Conservation (phyloP, 2,888 invertebrate genomes). For the Chironomus riparius region DNA sequence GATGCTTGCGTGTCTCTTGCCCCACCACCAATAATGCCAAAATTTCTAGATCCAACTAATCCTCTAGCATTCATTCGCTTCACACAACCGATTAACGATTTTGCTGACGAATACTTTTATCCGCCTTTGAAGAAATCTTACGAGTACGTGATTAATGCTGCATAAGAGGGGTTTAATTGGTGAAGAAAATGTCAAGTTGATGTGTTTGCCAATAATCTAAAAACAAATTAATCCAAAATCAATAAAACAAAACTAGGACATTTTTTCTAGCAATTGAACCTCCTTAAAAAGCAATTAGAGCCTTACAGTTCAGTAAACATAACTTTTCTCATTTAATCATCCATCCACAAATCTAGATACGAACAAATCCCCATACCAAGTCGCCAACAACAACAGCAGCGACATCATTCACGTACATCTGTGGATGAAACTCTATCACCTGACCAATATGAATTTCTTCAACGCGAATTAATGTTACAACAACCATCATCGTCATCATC, state of each 20-base stretch:
- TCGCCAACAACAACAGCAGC: constrained; percentile 28
- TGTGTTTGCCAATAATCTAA: neutral
- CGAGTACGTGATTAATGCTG: constrained; percentile 32
- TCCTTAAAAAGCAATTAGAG: too few relatives aligned
- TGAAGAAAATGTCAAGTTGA: too few relatives aligned
- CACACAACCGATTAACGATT: constrained; percentile 59
- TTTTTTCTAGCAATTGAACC: too few relatives aligned
- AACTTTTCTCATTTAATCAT: neutral
- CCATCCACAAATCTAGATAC: neutral
- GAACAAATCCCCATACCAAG: constrained; percentile 14
- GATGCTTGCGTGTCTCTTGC: constrained; percentile 41
- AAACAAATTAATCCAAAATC: too few relatives aligned
- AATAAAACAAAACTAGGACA: too few relatives aligned
- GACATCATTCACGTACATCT: neutral
- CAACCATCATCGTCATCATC: neutral
- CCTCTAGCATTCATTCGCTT: constrained; percentile 69
- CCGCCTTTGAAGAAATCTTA: constrained; percentile 54
- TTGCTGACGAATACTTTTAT: constrained; percentile 72
- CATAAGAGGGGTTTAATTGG: too few relatives aligned
- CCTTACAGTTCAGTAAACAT: neutral
- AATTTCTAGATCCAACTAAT: constrained; percentile 53
- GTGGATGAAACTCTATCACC: constrained; percentile 5
- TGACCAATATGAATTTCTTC: constrained; percentile 24
- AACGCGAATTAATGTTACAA: constrained; percentile 1
- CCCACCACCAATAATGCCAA: constrained; percentile 35